Evolutionary conservation across 1,140 invertebrate genomes (phyloP), one percentile per base, ranked within the genome.

Genomic region (Carposina sasakii): DNA sequence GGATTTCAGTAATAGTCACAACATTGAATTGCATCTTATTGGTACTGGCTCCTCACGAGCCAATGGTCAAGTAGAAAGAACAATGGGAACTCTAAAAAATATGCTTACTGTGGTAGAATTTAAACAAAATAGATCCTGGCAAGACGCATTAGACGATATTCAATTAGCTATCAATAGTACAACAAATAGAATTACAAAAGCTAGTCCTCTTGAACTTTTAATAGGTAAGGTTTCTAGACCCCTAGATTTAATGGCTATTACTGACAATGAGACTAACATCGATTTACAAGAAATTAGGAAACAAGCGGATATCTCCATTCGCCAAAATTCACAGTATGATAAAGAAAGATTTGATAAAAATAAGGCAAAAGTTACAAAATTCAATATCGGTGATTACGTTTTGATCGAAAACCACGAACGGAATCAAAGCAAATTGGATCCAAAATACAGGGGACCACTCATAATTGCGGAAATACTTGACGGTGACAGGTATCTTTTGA

Each of bases 161-260:
- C 64, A 71, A 49, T 36, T 71, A 41, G 54, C 63, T 12, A 13
- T 71, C 9, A 67, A 69, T 55, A 53, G 50, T 17, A 37, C 34
- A 3, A 37, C 20, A 8, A 37, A 37, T 37, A 15, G 34, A 6
- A 54, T 67, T 2, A 67, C 58, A 0, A 60, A 63, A 28, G 31
- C 50, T 10, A 57, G 54, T 47, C 57, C 65, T 30, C 40, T 70
- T 24, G 58, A 70, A 44, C 30, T 70, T 15, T 24, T 67, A 34
- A 48, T 62, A n/a, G 63, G 63, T 20, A 65, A 59, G 39, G 54
- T 61, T n/a, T 60, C 62, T 33, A 54, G 63, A 44, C 67, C 60
- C 16, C 53, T 59, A 21, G 53, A 44, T 26, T 47, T 67, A 39
- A 45, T 58, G 45, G 16, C 49, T 31, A 13, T 39, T 24, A 26